Conservation (phyloP, 2,888 invertebrate genomes). For the Embidobia sp. region DNA sequence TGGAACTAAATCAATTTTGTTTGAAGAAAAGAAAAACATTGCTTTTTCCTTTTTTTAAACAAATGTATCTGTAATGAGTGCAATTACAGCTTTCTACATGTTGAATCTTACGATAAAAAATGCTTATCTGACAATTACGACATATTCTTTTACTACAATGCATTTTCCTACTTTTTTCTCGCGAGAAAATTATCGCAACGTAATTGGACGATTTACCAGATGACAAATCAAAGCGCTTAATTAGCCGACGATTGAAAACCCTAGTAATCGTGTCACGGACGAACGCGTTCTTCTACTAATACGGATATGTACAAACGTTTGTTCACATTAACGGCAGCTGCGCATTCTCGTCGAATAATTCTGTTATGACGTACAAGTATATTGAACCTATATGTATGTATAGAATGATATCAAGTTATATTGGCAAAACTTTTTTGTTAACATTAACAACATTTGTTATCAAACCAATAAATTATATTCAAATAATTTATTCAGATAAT, state of each 20-base stretch:
- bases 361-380: slow-evolving; percentile 23
- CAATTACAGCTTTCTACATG: too few relatives aligned
- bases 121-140: too few relatives aligned
- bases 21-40: too few relatives aligned
- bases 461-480: too few relatives aligned
- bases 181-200: slow-evolving; percentile 14
- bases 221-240: slow-evolving; percentile 28
- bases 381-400: slow-evolving; percentile 10
- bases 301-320: slow-evolving; percentile 9
- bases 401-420: background rate
- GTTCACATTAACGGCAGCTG: slow-evolving; percentile 12
- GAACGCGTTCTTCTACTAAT: slow-evolving; percentile 20
- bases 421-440: background rate
- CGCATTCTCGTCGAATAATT: slow-evolving; percentile 7
- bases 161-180: background rate
- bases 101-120: too few relatives aligned
- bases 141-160: too few relatives aligned
- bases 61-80: too few relatives aligned
- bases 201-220: slow-evolving; percentile 28
- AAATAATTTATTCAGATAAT: too few relatives aligned
- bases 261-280: slow-evolving; percentile 40
- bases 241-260: slow-evolving; percentile 28
- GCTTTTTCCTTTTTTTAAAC: too few relatives aligned
- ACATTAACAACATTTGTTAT: too few relatives aligned
- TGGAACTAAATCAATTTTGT: too few relatives aligned